A percentile compares a stretch with the other conserved stretches of the same genome.
phyloP scores from a whole-genome alignment of 2,797 vertebrate species.

The Apodemus agrarius region DNA sequence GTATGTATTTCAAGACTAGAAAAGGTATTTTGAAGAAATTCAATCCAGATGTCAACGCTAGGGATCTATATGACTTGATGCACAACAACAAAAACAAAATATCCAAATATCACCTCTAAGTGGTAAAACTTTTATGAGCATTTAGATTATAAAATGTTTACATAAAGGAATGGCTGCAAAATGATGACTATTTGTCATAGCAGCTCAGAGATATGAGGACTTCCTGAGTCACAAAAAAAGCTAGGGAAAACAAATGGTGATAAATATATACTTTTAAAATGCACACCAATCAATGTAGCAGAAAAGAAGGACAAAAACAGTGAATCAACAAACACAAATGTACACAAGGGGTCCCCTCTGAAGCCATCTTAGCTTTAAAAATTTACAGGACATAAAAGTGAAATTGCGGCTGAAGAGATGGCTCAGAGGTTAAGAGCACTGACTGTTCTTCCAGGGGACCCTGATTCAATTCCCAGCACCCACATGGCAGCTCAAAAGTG shows the following conservation, averaged over 20 bases:
- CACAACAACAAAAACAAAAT: background rate
- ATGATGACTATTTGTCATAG: background rate
- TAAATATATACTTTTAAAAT: background rate
- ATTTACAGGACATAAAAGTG: background rate
- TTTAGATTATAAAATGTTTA: conserved; percentile 5
- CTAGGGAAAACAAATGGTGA: background rate
- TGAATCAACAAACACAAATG: background rate
- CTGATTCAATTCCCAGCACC: background rate
- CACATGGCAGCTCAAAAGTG: background rate
- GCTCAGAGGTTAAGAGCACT: background rate
- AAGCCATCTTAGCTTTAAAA: background rate
- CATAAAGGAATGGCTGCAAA: background rate
- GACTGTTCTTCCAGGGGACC: background rate
- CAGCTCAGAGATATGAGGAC: background rate
- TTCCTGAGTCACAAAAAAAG: background rate
- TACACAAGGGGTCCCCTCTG: background rate
- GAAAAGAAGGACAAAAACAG: background rate
- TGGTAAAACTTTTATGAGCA: background rate
- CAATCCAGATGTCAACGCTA: background rate
- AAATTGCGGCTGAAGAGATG: background rate
- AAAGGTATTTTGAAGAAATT: background rate
- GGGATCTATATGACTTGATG: background rate
- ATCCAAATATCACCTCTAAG: background rate
- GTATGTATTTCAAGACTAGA: background rate
- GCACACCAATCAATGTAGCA: background rate